Conservation (phyloP, 2,113 vertebrate genomes). For the Gasterosteus nipponicus region DNA sequence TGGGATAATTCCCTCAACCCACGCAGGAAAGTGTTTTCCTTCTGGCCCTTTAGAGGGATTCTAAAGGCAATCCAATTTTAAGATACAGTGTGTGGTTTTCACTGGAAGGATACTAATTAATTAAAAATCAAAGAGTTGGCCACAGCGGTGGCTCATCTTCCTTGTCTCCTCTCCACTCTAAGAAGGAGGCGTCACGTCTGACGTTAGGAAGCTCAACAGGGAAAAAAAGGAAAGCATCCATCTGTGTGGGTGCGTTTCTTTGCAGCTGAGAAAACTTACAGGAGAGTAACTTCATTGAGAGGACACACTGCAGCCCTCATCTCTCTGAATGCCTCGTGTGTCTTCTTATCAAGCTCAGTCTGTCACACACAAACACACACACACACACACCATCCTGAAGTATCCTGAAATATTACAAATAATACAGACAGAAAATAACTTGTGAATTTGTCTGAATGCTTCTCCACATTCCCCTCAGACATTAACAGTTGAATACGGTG, state of each 20-base stretch:
- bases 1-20: background rate
- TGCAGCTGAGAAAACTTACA: slow-evolving; percentile 13
- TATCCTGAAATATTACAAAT: background rate
- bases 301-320: slow-evolving; percentile 18
- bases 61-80: background rate
- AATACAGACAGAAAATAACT: background rate
- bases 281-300: slow-evolving; percentile 16
- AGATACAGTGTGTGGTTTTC: background rate
- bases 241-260: slow-evolving; percentile 7
- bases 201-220: background rate
- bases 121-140: background rate
- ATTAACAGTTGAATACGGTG: background rate
- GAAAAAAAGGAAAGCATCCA: slow-evolving; percentile 12
- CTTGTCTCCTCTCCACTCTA: background rate
- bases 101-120: background rate
- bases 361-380: background rate
- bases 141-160: background rate
- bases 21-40: background rate
- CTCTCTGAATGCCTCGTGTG: slow-evolving; percentile 6
- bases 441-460: background rate
- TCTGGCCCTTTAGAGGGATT: background rate
- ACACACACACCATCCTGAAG: background rate
- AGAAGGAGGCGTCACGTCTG: background rate
- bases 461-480: background rate
- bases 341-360: background rate